Base-by-base conservation (phyloP, 2,888 invertebrate genomes). In the Melanotus villosus region DNA sequence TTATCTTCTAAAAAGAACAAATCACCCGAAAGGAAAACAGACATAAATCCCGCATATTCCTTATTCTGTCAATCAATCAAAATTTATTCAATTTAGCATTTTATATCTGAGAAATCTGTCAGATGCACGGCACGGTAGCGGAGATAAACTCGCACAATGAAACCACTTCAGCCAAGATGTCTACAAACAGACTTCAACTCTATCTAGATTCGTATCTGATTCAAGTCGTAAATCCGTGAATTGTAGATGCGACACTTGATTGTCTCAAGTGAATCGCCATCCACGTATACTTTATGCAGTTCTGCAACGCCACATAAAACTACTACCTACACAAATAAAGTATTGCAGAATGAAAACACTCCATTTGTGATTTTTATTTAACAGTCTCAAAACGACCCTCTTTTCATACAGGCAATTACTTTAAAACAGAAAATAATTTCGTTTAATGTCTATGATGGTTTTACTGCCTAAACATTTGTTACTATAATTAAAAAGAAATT, bases 101-200 rank as follows among this genome's bases (percentile, higher is more conserved):
- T 77, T 76, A 76, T 78, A 78, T 78, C 77, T 76, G 79, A 76
- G 77, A 76, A 79, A 79, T 78, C 77, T 79, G 80, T 80, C 79
- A 79, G 76, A 73, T 73, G 77, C 79, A 79, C 71, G 75, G 72
- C 72, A 73, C 74, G 75, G 70, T 66, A 65, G 70, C 70, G 50
- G 75, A 77, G 77, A 77, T 78, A 78, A 78, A 77, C 73, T 73
- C 73, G 70, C 73, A 78, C 78, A 78, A 79, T 78, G 78, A 77
- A 77, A 77, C 77, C 77, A 78, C 77, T 78, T 77, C 75, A 77
- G 68, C 72, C 68, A 74, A 72, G 74, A 75, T 75, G 75, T 75
- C 75, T 77, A 77, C 76, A 76, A 76, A 74, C 71, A 72, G 67
- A 72, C 71, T 74, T 68, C 71, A 72, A 62, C 63, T 71, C 65